Base-by-base conservation (phyloP, 2,113 vertebrate species). In the Sinosuthora webbiana region DNA sequence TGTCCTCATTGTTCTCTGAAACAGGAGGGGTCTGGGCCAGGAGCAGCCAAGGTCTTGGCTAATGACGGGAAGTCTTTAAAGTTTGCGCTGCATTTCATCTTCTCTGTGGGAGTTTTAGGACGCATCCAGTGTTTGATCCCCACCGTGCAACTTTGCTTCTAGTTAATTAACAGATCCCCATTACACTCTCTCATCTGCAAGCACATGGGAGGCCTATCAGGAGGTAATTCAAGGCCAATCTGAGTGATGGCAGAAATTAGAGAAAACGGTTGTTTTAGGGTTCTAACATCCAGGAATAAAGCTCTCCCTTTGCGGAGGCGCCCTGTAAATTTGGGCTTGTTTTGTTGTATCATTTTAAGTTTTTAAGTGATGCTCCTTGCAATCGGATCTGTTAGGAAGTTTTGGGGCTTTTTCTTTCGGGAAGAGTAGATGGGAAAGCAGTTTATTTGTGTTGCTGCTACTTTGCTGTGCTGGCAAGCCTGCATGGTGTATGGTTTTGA, bases 51-150 rank as follows among this genome's bases (percentile, higher is more conserved):
- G 98, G 99, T 99, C 99, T 98, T 97, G 96, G 97, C 99, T 99
- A 99, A 99, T 99, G 99, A 99, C 99, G 99, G 99, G 99, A 99
- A 99, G 99, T 99, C 99, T 99, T 99, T 99, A 99, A 99, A 99
- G 99, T 99, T 98, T 98, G 98, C 98, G 95, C 98, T 94, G 98
- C 98, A 99, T 99, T 99, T 99, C 99, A 99, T 99, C 98, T 99
- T 98, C 99, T 98, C 98, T 97, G 98, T 98, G 98, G 98, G 99
- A 98, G 98, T 98, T 98, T 98, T 98, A 98, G 99, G 99, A 98
- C 98, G 98, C 98, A 98, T 98, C 98, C 98, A 96, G 95, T 97
- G 99, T 99, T 99, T 99, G 99, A 99, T 99, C 99, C 99, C 98
- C 98, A 98, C 98, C 97, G 98, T 81, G 98, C 98, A 98, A 98